phyloP scores from a whole-genome alignment of 2,113 vertebrate species.

The Nothocercus nigrocapillus region DNA sequence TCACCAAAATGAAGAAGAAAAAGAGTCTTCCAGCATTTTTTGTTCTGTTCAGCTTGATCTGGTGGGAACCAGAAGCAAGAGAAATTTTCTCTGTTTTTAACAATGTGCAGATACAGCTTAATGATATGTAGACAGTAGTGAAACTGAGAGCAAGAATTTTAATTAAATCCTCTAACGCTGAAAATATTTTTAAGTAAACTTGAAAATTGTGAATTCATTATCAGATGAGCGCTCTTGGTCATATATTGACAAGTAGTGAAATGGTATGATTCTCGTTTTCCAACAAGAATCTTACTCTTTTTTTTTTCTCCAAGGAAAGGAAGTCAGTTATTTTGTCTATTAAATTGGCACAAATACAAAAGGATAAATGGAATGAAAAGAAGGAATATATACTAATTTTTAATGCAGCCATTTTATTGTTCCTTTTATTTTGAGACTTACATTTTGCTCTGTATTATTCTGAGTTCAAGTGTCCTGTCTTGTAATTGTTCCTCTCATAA shows the following conservation, averaged over 20 bases:
- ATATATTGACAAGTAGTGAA: neutral
- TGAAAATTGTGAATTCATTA: neutral
- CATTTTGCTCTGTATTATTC: neutral
- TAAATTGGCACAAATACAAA: neutral
- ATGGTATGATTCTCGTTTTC: neutral
- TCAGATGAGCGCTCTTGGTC: neutral
- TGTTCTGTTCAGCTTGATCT: neutral
- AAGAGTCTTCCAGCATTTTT: neutral
- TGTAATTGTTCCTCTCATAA: neutral
- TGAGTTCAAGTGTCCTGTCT: neutral
- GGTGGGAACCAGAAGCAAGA: neutral
- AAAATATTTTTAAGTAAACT: neutral
- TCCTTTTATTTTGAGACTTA: neutral
- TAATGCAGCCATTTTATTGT: neutral
- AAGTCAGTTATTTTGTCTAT: neutral
- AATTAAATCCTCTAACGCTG: neutral
- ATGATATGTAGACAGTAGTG: neutral
- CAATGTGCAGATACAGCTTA: neutral
- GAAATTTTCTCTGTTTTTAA: neutral
- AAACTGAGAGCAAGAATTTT: neutral
- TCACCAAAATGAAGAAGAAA: neutral
- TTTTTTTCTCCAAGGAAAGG: too few relatives aligned
- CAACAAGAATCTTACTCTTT: neutral
- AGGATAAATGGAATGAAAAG: neutral
- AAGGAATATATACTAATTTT: neutral